Evolutionary conservation across 2,113 vertebrate species (phyloP), one percentile per base, ranked within the genome.

Genomic region (Charina bottae): DNA sequence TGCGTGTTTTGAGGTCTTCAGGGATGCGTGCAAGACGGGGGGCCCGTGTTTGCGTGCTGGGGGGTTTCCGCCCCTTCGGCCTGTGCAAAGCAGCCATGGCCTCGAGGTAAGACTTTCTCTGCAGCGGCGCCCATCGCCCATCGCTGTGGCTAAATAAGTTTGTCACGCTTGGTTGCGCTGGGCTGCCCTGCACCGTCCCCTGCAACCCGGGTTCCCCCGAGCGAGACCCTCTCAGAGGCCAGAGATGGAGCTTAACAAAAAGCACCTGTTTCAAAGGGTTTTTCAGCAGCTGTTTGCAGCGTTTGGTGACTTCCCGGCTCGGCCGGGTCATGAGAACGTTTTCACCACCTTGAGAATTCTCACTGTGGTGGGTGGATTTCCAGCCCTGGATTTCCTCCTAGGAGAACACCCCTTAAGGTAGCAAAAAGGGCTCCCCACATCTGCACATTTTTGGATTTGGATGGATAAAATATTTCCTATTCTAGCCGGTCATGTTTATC

Each of bases 221-320:
- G 23, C 6, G 9, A 59, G 85, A 33, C 58, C 56, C 1, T 55
- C 46, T 33, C 46, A n/a, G 23, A 46, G 42, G 85, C 85, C 64
- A 92, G 85, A 83, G 90, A 28, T 60, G 86, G 54, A 59, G 55
- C 24, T 78, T 92, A 88, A 92, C 26, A 9, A 92, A 56, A 83
- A 92, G 85, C 85, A 92, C 90, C 90, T 92, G 90, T 87, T 87
- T 46, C 13, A n/a, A 21, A 88, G 49, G 64, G 26, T 21, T 7
- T 26, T 59, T 46, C 15, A 26, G 54, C 85, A 91, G 90, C 85
- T 91, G 90, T 88, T 78, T 78, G 37, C 85, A 21, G 62, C 62
- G 1, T 78, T 78, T 26, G n/a, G 54, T 64, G 28, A 42, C 72
- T 92, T 83, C 85, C 64, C 13, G 90, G 56, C 90, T 55, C 3